Evolutionary conservation across 2,113 vertebrate species (phyloP), one percentile per base, ranked within the genome.

Genomic region (Aviceda subcristata): DNA sequence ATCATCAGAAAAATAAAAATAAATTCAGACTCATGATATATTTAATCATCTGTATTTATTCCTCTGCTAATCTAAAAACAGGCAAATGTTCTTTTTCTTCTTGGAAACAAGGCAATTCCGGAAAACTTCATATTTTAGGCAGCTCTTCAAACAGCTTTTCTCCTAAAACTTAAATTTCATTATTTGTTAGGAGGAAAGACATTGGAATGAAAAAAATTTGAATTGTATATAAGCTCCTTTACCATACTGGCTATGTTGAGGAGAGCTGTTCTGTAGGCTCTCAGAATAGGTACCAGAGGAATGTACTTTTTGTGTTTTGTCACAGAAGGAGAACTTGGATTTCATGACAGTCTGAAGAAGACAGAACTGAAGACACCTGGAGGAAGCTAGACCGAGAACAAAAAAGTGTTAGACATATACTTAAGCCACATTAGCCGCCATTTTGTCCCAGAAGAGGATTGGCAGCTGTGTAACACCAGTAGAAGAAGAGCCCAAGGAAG

Each of bases 21-120:
- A 96, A 96, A 82, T 85, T 94, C 92, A 94, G 74, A 79, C 96
- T 30, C 94, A 95, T 89, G 95, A 97, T 96, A 95, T 92, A 92
- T 97, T 96, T 92, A 89, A 97, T 97, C 91, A 97, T 96, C 81
- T 89, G 94, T 94, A 97, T 90, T 95, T 97, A 95, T 92, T 96
- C 87, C 87, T 94, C 92, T 96, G 94, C 81, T 97, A 95, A 97
- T 92, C 94, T 95, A 96, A 97, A 96, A 95, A 91, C 94, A 92
- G 95, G 87, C 87, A 16, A 91, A 88, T 92, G 95, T 95, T 97
- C 92, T 96, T 94, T 91, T 94, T 90, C 94, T 96, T 95, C 94
- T 96, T 96, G 95, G 95, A 96, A 97, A 90, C 71, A 26, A 79
- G 74, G 81, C 84, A 66, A 63, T 95, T 95, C 87, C 13, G 41